Conservation (phyloP, 2,113 vertebrate species). For the Nerophis ophidion region DNA sequence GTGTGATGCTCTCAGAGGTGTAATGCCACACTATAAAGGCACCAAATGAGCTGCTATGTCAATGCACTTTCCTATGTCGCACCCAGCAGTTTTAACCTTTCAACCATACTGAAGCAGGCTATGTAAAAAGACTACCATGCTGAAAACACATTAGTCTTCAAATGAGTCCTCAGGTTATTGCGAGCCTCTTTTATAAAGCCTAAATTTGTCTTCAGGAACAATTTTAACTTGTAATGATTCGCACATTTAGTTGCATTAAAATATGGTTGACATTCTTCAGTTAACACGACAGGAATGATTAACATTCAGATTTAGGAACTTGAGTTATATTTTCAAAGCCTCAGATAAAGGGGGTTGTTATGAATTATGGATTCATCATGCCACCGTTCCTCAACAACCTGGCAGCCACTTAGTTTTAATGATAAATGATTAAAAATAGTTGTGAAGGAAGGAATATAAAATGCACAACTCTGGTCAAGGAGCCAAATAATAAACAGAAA, state of each 20-base stretch:
- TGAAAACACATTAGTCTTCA: background rate
- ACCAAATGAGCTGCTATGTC: slow-evolving; percentile 36
- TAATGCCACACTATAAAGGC: slow-evolving; percentile 25
- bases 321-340: background rate
- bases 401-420: background rate
- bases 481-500: no score
- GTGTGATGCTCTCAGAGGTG: slow-evolving; percentile 15
- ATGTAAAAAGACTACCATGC: slow-evolving; percentile 7
- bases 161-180: slow-evolving; percentile 8
- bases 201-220: slow-evolving; percentile 7
- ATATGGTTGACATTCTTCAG: background rate
- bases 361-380: background rate
- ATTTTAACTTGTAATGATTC: slow-evolving; percentile 17
- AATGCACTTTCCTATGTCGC: slow-evolving; percentile 51
- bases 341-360: background rate
- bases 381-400: background rate
- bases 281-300: background rate
- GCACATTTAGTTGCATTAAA: slow-evolving; percentile 11
- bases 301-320: background rate
- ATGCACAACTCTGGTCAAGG: no score
- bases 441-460: no score
- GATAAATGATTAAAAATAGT: no score
- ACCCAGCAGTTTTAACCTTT: slow-evolving; percentile 20
- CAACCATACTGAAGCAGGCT: background rate
- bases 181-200: slow-evolving; percentile 10